phyloP scores from a whole-genome alignment of 2,888 invertebrate species.

The Alloscopus bannaensis region DNA sequence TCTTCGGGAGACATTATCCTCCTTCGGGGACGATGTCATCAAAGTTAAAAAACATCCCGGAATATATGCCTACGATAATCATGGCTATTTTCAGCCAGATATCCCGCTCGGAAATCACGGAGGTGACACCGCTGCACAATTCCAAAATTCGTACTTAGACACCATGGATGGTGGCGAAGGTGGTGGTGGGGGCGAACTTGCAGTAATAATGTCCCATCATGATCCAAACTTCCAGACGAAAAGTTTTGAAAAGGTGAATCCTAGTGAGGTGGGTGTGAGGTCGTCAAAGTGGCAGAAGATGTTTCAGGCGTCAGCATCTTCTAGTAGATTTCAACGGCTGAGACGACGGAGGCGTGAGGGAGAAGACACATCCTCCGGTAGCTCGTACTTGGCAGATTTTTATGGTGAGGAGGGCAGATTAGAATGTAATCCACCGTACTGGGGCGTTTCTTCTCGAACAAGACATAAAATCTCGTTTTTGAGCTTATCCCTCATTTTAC shows the following conservation, averaged over 20 bases:
- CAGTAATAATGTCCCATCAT: conserved; percentile 44
- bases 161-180: conserved; percentile 18
- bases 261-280: conserved; percentile 48
- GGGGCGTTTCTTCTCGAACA: conserved; percentile 37
- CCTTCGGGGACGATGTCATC: conserved; percentile 61
- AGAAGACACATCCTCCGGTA: background rate
- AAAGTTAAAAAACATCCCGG: conserved; percentile 42
- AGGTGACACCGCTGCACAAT: background rate
- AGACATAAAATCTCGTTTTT: conserved; percentile 44
- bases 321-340: conserved; percentile 48
- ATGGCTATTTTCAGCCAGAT: conserved; percentile 51
- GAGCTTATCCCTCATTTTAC: conserved; percentile 44
- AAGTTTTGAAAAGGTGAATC: conserved; percentile 51
- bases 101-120: conserved; percentile 13
- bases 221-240: conserved; percentile 44
- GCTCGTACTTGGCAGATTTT: conserved; percentile 14
- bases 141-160: background rate
- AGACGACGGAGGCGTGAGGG: background rate
- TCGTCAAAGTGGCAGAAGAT: conserved; percentile 55
- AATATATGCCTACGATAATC: conserved; percentile 36
- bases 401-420: conserved; percentile 16
- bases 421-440: conserved; percentile 42
- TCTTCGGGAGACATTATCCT: conserved; percentile 48
- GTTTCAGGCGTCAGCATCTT: conserved; percentile 35
- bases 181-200: conserved; percentile 34